A percentile compares a stretch with the other conserved stretches of the same genome.
These are phyloP conservation scores for Pseudopleuronectes americanus DNA, from an alignment of 2,797 vertebrate genomes.

Conservation along the genomic window DNA sequence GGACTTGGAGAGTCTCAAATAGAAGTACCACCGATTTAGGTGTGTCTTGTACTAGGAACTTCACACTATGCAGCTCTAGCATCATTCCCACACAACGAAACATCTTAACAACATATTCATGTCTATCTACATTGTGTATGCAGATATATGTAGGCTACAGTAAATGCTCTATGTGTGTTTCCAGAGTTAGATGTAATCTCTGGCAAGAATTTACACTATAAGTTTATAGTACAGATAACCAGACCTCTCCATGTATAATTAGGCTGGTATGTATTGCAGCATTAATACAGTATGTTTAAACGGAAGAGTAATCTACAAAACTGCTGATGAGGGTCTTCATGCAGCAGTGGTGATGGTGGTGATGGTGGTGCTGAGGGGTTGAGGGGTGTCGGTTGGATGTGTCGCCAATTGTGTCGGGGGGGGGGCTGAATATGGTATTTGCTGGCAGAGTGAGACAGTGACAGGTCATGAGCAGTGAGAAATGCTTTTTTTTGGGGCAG, in stretches of 20 bases:
- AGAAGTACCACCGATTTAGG: background rate
- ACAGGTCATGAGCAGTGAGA: constrained; percentile 61
- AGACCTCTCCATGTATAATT: background rate
- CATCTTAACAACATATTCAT: background rate
- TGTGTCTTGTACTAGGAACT: background rate
- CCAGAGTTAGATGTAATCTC: background rate
- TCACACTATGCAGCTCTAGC: background rate
- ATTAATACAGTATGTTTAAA: constrained; percentile 1
- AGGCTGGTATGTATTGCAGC: background rate
- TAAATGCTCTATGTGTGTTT: background rate
- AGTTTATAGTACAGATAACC: background rate
- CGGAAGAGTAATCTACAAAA: constrained; percentile 32
- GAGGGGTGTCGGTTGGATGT: background rate
- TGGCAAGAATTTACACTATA: background rate
- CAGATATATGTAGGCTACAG: background rate
- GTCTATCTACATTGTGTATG: background rate
- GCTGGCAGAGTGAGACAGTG: constrained; percentile 41
- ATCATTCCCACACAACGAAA: background rate
- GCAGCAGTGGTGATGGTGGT: constrained; percentile 5
- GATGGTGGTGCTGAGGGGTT: background rate
- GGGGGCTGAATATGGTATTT: background rate
- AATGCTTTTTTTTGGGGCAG: no score
- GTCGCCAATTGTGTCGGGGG: constrained; percentile 7
- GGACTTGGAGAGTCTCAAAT: background rate
- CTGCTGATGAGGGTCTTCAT: constrained; percentile 25